Base-by-base conservation (phyloP, 2,113 vertebrate species). In the Protomyctophum bolini region DNA sequence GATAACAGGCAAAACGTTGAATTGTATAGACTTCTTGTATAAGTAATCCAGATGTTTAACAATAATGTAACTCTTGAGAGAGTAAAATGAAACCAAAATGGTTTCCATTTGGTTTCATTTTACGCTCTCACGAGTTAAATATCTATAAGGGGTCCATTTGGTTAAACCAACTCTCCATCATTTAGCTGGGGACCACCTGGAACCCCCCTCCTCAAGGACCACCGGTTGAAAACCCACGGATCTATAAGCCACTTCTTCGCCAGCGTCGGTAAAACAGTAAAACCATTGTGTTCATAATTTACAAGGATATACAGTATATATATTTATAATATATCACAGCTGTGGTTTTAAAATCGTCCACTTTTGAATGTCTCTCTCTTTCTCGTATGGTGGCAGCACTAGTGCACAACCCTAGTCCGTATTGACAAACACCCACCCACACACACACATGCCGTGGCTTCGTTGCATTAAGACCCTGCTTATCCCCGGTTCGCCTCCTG, bases 351-450 rank as follows among this genome's bases (percentile, higher is more conserved):
- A 68, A 63, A 75, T n/a, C 50, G 56, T 75, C 49, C 70, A 64
- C 70, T 64, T 64, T 33, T 56, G 28, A 41, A 14, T 12, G n/a
- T 51, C 57, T 81, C 66, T 51, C 57, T 81, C 64, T 8, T 56
- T 56, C 33, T 8, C 68, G 81, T 41, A 21, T 21, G 21, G 21
- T 2, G 21, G 33, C 60, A 74, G 72, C 69, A 77, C n/a, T n/a
- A n/a, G n/a, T n/a, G 68, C 75, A 56, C 65, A 15, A 67, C 66
- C 71, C 59, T 76, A 77, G 72, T 68, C 63, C 55, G 72, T 15
- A 58, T 21, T 21, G 21, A 21, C 21, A 21, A 1, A 21, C 21
- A 21, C 21, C 21, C 21, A 21, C 21, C 21, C 21, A 21, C 21
- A 21, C 21, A 75, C 69, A 70, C 75, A 57, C 51, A 80, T 63